Conservation (phyloP, 2,888 invertebrate genomes). For the Netelia fuscicornis region DNA sequence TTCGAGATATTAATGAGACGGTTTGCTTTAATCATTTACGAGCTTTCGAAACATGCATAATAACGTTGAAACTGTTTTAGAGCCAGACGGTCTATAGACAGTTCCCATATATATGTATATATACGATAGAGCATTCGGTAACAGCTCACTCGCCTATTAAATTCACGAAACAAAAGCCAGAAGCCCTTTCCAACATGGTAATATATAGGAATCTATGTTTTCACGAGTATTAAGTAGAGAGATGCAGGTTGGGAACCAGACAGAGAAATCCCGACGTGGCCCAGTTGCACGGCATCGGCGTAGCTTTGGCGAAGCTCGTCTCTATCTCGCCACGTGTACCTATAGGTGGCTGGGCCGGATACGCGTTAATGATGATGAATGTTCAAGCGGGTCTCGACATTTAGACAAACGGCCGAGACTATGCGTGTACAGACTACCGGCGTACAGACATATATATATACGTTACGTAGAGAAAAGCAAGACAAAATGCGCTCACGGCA, state of each 20-base stretch:
- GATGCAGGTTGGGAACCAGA: slow-evolving; percentile 4
- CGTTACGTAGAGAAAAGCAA: neutral
- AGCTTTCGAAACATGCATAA: too few species aligned
- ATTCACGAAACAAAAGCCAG: slow-evolving; percentile 53
- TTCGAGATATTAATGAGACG: too few species aligned
- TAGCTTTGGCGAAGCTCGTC: slow-evolving; percentile 27
- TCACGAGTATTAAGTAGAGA: too few species aligned
- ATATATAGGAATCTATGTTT: neutral
- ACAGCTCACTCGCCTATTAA: neutral
- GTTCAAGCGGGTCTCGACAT: slow-evolving; percentile 59
- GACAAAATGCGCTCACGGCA: neutral
- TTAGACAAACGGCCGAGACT: slow-evolving; percentile 52
- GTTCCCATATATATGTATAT: too few species aligned
- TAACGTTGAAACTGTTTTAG: too few species aligned
- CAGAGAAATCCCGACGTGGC: slow-evolving; percentile 20
- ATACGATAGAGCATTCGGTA: too few species aligned
- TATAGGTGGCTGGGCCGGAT: slow-evolving; percentile 66
- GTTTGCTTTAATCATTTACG: too few species aligned
- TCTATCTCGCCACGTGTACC: slow-evolving; percentile 23
- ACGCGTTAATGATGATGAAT: slow-evolving; percentile 73
- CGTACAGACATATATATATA: slow-evolving; percentile 24
- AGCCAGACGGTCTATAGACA: too few species aligned
- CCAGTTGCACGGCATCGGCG: slow-evolving; percentile 62
- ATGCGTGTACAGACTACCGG: slow-evolving; percentile 4
- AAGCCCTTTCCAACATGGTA: neutral